Conservation (phyloP, 2,888 invertebrate species). For the Carpatolechia fugitivella region DNA sequence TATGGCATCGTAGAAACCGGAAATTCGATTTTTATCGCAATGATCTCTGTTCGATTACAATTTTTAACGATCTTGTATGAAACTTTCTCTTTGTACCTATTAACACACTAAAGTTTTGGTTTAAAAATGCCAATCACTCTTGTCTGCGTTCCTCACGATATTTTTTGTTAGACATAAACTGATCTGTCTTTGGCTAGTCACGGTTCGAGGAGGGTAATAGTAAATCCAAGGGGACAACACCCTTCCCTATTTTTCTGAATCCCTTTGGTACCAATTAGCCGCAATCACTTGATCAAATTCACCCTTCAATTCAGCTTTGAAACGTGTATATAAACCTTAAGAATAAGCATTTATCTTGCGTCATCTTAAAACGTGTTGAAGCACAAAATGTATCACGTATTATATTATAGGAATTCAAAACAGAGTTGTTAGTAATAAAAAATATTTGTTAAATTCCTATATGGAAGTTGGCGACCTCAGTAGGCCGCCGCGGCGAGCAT, state of each 20-base stretch:
- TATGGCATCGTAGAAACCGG: neutral
- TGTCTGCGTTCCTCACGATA: neutral
- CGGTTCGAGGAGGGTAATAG: neutral
- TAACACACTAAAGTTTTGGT: neutral
- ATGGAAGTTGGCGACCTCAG: slow-evolving; percentile 46
- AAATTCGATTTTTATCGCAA: neutral
- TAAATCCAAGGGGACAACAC: neutral
- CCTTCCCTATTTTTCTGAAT: neutral
- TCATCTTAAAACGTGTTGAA: neutral
- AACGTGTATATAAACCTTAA: too few species aligned
- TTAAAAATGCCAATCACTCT: slow-evolving; percentile 1
- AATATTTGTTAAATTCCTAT: slow-evolving; percentile 33
- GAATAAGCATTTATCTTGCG: neutral
- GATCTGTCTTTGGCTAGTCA: neutral
- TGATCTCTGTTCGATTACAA: slow-evolving; percentile 13
- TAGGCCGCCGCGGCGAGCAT: slow-evolving; percentile 49
- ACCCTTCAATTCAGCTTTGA: neutral
- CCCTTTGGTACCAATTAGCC: slow-evolving; percentile 4
- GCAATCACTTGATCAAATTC: slow-evolving; percentile 6
- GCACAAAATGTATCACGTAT: neutral
- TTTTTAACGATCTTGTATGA: neutral
- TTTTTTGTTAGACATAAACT: neutral
- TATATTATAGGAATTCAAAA: neutral
- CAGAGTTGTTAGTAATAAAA: slow-evolving; percentile 1
- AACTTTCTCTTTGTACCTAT: neutral